These are phyloP conservation scores for Phyllostomus discolor DNA, from an alignment of 2,113 vertebrate species.

Conservation along the genomic window DNA sequence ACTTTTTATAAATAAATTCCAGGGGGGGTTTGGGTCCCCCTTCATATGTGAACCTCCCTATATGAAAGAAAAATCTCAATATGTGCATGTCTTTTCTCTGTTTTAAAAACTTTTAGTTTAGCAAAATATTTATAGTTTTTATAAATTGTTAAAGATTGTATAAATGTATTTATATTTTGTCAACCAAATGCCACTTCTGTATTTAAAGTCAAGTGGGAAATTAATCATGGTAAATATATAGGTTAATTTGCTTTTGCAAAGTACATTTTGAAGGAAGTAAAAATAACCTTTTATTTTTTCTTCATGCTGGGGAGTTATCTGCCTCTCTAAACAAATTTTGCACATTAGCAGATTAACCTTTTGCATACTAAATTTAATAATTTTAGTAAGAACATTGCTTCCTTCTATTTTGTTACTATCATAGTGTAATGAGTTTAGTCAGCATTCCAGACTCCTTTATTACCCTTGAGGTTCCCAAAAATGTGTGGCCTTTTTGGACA, in stretches of 20 bases:
- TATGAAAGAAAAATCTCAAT: not conserved
- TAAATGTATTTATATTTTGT: not conserved
- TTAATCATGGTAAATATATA: not conserved
- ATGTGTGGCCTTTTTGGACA: not conserved
- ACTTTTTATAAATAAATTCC: no score
- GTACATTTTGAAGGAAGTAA: not conserved
- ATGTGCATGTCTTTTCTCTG: not conserved
- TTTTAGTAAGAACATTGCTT: slow-evolving; percentile 10
- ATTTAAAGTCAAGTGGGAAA: not conserved
- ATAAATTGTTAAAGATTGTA: not conserved
- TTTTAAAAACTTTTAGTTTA: not conserved
- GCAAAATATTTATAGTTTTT: not conserved
- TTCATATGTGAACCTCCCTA: not conserved
- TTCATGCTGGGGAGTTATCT: not conserved
- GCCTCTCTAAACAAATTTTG: not conserved
- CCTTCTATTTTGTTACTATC: not conserved
- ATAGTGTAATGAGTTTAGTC: not conserved
- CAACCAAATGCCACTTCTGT: not conserved
- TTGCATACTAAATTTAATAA: not conserved
- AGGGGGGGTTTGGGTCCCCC: no score
- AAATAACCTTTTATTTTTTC: not conserved
- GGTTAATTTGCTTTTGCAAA: not conserved
- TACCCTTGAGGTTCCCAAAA: not conserved
- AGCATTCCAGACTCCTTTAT: not conserved
- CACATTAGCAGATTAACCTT: not conserved